A percentile compares a stretch with the other conserved stretches of the same genome.
Evolutionary conservation across 37 sponge, comb jelly and placozoan genomes (phyloP).

Genomic region (Oopsacas minuta): DNA sequence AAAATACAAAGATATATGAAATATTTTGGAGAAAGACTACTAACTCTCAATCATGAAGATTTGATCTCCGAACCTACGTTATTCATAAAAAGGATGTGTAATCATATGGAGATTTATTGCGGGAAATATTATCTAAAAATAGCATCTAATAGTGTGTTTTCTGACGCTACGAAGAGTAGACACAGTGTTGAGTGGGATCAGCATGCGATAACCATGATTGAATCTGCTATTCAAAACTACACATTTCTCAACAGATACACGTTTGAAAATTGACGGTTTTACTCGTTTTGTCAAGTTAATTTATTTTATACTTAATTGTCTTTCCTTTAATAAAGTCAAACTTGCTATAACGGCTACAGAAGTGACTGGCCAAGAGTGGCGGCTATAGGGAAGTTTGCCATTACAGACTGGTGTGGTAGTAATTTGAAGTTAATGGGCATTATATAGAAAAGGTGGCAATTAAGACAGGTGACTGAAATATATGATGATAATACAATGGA

Average conservation of each 20-base stretch:
- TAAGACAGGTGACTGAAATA: too few relatives aligned
- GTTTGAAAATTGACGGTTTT: too few relatives aligned
- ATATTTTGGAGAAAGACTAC: slow-evolving; percentile 28
- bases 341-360: too few relatives aligned
- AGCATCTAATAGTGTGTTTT: slow-evolving; percentile 17
- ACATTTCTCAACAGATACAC: slow-evolving; percentile 26
- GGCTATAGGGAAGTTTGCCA: too few relatives aligned
- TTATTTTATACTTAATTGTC: too few relatives aligned
- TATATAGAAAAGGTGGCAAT: too few relatives aligned
- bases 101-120: slow-evolving; percentile 18
- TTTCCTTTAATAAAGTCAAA: too few relatives aligned
- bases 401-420: too few relatives aligned
- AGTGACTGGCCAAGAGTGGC: too few relatives aligned
- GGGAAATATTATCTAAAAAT: slow-evolving; percentile 20
- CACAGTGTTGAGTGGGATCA: slow-evolving; percentile 39
- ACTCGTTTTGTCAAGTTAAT: too few relatives aligned
- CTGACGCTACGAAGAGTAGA: slow-evolving; percentile 21
- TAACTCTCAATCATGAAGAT: slow-evolving; percentile 21
- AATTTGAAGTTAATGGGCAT: too few relatives aligned
- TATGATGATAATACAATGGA: too few relatives aligned
- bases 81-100: slow-evolving; percentile 23
- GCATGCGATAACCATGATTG: slow-evolving; percentile 22
- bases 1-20: slow-evolving; percentile 28
- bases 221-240: slow-evolving; percentile 18
- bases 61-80: slow-evolving; percentile 26